phyloP scores from a whole-genome alignment of 2,797 vertebrate species.

The Parauchenoglanis punctatus region DNA sequence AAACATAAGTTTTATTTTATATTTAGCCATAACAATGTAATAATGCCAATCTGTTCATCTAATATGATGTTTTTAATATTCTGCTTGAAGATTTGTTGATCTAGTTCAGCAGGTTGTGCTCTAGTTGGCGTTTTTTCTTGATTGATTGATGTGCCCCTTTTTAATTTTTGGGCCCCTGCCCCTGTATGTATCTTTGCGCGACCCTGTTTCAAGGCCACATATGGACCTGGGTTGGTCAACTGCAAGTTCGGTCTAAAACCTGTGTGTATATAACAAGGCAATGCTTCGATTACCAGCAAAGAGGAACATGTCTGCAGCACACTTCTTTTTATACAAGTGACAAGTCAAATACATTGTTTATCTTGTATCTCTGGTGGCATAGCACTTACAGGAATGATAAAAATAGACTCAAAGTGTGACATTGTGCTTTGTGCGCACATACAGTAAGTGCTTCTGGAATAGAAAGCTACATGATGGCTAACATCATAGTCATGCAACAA shows the following conservation, averaged over 20 bases:
- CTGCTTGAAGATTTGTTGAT: neutral
- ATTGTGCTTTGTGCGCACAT: neutral
- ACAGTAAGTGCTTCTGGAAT: neutral
- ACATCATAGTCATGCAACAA: neutral
- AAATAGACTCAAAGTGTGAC: neutral
- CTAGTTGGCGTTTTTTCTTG: neutral
- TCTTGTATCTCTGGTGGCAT: neutral
- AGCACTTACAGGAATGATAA: neutral
- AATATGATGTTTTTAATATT: neutral
- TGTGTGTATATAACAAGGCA: neutral
- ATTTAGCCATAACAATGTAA: neutral
- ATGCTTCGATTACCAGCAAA: neutral
- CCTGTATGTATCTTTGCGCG: neutral
- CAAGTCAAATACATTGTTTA: neutral
- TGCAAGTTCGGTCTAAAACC: neutral
- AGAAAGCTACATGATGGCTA: neutral
- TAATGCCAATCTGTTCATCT: neutral
- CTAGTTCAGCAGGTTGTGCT: neutral
- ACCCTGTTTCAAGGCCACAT: neutral
- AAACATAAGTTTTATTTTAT: neutral
- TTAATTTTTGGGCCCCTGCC: neutral
- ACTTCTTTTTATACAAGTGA: neutral
- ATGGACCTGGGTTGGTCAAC: no score
- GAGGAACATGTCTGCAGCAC: neutral
- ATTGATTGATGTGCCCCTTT: neutral